Base-by-base conservation (phyloP, 2,797 vertebrate species). In the Galago senegalensis region DNA sequence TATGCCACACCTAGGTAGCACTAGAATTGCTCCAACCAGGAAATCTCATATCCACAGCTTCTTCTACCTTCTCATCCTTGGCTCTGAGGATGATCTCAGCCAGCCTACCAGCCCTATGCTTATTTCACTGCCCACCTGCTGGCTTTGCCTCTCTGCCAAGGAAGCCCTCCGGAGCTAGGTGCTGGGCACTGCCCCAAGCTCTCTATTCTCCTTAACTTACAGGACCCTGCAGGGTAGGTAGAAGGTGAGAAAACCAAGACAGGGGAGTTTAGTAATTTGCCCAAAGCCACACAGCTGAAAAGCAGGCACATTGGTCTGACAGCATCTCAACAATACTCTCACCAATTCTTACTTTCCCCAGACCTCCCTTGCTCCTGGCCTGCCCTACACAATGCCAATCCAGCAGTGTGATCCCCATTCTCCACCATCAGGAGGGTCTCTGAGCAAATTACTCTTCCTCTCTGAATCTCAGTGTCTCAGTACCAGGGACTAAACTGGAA, bases 21-120 rank as follows among this genome's bases (percentile, higher is more conserved):
- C 29, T 58, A n/a, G 82, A 96, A 95, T 82, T 21, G 16, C 23
- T 82, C 25, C 56, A 63, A 46, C 86, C 73, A 86, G 91, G 95
- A 95, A 95, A 94, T 72, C 25, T 73, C 72, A 25, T 43, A 29
- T 81, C 56, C 88, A 87, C 77, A 70, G 43, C 37, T 37, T 81
- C 75, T 75, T 53, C 79, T 69, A 69, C 63, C 34, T 31, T 34
- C 46, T 60, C 9, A 0, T 83, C 80, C 89, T 87, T 61, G 1
- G 49, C 49, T 53, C 49, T 53, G 14, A 53, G 49, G 49, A 53
- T 53, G 49, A 53, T 53, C 49, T 53, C 49, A 75, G 70, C 77
- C 1, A 1, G 49, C 80, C 81, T 87, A 70, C 82, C 27, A 3
- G 65, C 53, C 40, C 56, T 73, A 0, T 34, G 37, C 29, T 73